These are phyloP conservation scores for Automeris io DNA, from an alignment of 2,888 invertebrate species.

Conservation along the genomic window DNA sequence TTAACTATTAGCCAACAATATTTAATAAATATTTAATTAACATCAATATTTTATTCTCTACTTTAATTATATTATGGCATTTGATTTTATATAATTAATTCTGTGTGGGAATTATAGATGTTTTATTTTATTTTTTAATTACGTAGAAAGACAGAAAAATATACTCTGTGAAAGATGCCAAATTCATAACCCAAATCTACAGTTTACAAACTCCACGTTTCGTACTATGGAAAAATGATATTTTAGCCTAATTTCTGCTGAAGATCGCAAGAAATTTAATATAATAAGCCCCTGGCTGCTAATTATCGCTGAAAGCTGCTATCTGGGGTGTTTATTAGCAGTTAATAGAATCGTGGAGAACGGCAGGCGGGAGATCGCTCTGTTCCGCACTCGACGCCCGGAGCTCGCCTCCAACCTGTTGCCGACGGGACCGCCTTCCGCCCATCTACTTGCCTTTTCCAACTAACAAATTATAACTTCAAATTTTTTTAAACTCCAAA, in stretches of 20 bases:
- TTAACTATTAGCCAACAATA: too few species aligned
- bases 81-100: too few species aligned
- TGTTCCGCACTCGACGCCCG: slow-evolving; percentile 37
- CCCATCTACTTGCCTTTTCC: slow-evolving; percentile 47
- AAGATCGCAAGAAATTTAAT: slow-evolving; percentile 46
- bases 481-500: slow-evolving; percentile 4
- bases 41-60: too few species aligned
- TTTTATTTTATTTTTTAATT: too few species aligned
- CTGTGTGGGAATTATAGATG: too few species aligned
- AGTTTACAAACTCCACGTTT: slow-evolving; percentile 28
- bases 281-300: slow-evolving; percentile 44
- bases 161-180: too few species aligned
- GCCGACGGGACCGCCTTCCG: slow-evolving; percentile 73
- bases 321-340: slow-evolving; percentile 57
- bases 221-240: slow-evolving; percentile 34
- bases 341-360: slow-evolving; percentile 56
- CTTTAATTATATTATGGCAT: too few species aligned
- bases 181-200: neutral
- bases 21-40: too few species aligned
- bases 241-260: slow-evolving; percentile 35
- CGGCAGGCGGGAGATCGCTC: slow-evolving; percentile 39
- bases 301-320: slow-evolving; percentile 51
- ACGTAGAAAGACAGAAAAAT: too few species aligned
- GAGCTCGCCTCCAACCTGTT: slow-evolving; percentile 60
- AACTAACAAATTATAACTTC: slow-evolving; percentile 12